Conservation (phyloP, 2,113 vertebrate species). For the Panthera tigris region DNA sequence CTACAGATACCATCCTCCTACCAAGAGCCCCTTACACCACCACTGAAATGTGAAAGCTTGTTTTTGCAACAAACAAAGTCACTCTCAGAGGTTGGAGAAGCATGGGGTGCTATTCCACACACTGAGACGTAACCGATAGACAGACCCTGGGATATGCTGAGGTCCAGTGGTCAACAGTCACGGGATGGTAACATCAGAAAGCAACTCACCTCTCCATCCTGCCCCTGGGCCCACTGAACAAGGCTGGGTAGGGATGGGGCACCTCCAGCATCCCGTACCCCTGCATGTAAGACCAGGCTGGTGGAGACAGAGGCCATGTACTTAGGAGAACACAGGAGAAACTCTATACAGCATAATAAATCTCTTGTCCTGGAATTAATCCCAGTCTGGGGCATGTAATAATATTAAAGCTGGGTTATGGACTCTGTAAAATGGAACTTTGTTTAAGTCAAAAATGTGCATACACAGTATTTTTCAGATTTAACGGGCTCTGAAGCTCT, state of each 20-base stretch:
- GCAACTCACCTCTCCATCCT: background rate
- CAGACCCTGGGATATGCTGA: background rate
- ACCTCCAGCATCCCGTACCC: background rate
- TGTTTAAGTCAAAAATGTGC: slow-evolving; percentile 69
- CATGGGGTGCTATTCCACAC: background rate
- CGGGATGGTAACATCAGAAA: background rate
- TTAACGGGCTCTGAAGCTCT: slow-evolving; percentile 40
- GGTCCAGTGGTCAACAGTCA: background rate
- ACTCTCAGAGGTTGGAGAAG: background rate
- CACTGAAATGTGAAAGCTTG: background rate
- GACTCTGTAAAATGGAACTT: slow-evolving; percentile 72
- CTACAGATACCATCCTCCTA: background rate
- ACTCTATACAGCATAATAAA: slow-evolving; percentile 29
- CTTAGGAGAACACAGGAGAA: background rate
- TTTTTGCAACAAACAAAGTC: background rate
- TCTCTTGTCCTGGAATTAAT: slow-evolving; percentile 57
- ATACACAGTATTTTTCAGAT: slow-evolving; percentile 55
- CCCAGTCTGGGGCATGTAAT: slow-evolving; percentile 61
- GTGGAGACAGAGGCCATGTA: background rate
- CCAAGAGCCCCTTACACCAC: background rate
- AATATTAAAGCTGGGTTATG: slow-evolving; percentile 63
- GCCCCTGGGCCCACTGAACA: background rate
- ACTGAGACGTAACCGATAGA: background rate
- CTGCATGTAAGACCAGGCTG: background rate
- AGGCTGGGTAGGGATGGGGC: background rate